Conservation (phyloP, 2,888 invertebrate species). For the Tachystola acroxantha region DNA sequence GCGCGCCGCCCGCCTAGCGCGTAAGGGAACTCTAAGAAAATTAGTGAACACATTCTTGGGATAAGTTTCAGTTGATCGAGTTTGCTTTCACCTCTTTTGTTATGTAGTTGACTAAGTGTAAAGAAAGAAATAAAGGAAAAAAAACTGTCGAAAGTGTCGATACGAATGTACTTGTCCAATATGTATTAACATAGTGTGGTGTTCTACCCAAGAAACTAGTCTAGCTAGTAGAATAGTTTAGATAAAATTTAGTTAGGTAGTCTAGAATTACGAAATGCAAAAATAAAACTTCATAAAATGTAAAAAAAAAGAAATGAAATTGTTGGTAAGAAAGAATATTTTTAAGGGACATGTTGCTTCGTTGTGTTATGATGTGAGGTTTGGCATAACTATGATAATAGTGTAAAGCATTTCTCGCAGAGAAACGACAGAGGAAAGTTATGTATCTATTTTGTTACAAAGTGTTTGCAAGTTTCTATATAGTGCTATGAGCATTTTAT, state of each 20-base stretch:
- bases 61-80: constrained; percentile 73
- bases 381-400: constrained; percentile 78
- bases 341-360: constrained; percentile 80
- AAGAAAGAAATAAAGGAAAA: constrained; percentile 70
- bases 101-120: constrained; percentile 76
- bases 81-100: constrained; percentile 77
- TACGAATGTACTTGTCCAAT: constrained; percentile 76
- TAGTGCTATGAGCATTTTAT: constrained; percentile 78
- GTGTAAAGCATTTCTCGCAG: constrained; percentile 69
- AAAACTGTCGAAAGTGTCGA: constrained; percentile 63
- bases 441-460: constrained; percentile 79
- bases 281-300: constrained; percentile 76
- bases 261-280: constrained; percentile 79
- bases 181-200: constrained; percentile 76
- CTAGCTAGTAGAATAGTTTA: constrained; percentile 79
- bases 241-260: constrained; percentile 78
- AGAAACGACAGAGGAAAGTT: constrained; percentile 70
- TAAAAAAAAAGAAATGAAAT: constrained; percentile 79
- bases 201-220: constrained; percentile 78
- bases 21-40: constrained; percentile 48
- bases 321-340: constrained; percentile 81
- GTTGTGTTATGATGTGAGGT: constrained; percentile 74
- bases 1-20: constrained; percentile 31
- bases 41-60: constrained; percentile 66
- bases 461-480: constrained; percentile 79